These are phyloP conservation scores for Helicolenus hilgendorfi DNA, from an alignment of 2,797 vertebrate species.

Conservation along the genomic window DNA sequence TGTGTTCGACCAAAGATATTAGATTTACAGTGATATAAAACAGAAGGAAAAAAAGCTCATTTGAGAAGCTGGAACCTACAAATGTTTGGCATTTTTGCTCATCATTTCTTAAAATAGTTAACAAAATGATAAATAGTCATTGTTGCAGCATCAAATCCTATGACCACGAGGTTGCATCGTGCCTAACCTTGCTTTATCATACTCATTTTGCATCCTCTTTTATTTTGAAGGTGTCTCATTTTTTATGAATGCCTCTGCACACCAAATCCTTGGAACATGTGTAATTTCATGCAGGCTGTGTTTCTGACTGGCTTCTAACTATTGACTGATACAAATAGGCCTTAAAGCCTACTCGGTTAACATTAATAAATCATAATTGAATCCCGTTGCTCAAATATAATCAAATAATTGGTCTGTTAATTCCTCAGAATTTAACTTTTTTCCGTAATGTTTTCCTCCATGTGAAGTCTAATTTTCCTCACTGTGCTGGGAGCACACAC, in stretches of 20 bases:
- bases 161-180: background rate
- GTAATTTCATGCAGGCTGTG: background rate
- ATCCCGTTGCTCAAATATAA: background rate
- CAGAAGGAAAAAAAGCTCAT: background rate
- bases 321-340: constrained; percentile 53
- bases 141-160: background rate
- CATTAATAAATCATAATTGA: constrained; percentile 2
- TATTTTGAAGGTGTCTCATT: constrained; percentile 12
- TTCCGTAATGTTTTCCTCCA: background rate
- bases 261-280: constrained; percentile 20
- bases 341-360: background rate
- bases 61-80: background rate
- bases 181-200: background rate
- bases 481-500: background rate
- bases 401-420: background rate
- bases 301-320: background rate
- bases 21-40: background rate
- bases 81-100: background rate
- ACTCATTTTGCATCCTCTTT: background rate
- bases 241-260: background rate
- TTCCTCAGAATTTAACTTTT: background rate
- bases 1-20: background rate
- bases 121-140: background rate
- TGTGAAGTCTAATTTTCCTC: background rate
- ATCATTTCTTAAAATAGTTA: background rate